Percentiles rank a stretch among this genome's conserved stretches.
Evolutionary conservation across 2,888 invertebrate genomes (phyloP).

Genomic region (Caenorhabditis virilis): DNA sequence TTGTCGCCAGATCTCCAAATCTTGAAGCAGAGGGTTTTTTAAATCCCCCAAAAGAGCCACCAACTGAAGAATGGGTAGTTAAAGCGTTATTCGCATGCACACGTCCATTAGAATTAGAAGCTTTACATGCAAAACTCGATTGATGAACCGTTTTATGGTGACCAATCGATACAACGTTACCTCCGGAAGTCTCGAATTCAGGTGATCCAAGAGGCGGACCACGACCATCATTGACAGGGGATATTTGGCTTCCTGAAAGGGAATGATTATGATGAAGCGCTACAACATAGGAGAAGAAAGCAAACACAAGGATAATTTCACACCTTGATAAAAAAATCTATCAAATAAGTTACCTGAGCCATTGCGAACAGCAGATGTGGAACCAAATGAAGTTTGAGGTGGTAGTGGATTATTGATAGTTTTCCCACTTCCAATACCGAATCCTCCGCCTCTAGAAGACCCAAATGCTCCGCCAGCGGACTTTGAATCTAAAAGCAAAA

Average conservation of each 20-base stretch:
- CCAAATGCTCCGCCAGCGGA: background rate
- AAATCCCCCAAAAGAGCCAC: background rate
- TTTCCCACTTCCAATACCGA: background rate
- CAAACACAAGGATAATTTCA: conserved; percentile 4
- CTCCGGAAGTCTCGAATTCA: conserved; percentile 20
- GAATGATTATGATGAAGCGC: background rate
- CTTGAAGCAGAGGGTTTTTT: too few species aligned
- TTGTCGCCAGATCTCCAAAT: background rate
- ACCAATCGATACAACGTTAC: conserved; percentile 28
- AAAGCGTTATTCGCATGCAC: too few species aligned
- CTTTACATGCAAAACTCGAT: conserved; percentile 17
- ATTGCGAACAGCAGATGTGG: conserved; percentile 12
- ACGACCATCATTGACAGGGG: conserved; percentile 11
- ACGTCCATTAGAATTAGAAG: background rate
- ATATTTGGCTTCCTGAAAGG: conserved; percentile 2
- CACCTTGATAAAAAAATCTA: background rate
- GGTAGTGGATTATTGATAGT: conserved; percentile 5
- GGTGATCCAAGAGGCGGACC: conserved; percentile 28
- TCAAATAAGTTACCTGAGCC: conserved; percentile 15
- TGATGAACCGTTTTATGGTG: too few species aligned
- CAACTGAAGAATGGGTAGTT: background rate
- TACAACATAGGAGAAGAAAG: background rate
- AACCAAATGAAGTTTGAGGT: conserved; percentile 34
- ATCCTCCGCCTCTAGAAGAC: background rate
- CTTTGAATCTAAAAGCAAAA: conserved; percentile 1